Percentiles rank a stretch among this genome's conserved stretches.
Conservation (phyloP, 2,797 vertebrate genomes). For the Acanthurus leucopareius region DNA sequence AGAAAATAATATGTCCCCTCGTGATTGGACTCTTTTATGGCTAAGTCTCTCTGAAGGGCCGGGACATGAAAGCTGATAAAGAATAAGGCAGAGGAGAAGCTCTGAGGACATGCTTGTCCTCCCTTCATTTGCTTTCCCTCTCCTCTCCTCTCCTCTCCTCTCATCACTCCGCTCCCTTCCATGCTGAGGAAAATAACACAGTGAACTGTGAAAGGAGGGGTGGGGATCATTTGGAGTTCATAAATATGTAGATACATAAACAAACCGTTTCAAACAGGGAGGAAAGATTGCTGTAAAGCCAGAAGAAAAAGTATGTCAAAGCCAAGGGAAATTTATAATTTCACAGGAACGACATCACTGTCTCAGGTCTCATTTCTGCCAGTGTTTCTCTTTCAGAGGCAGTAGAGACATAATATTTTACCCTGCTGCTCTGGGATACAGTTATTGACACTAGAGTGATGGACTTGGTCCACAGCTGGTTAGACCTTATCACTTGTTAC, state of each 20-base stretch:
- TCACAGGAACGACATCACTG: slow-evolving; percentile 38
- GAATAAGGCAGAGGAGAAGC: slow-evolving; percentile 59
- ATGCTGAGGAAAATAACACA: slow-evolving; percentile 58
- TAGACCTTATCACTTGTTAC: slow-evolving; percentile 32
- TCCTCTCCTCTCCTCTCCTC: slow-evolving; percentile 41
- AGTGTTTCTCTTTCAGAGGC: slow-evolving; percentile 53
- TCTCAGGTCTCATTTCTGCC: slow-evolving; percentile 52
- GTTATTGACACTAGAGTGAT: slow-evolving; percentile 64
- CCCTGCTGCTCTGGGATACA: slow-evolving; percentile 50
- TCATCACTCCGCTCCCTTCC: slow-evolving; percentile 56
- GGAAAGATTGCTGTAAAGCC: slow-evolving; percentile 19
- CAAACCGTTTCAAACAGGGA: slow-evolving; percentile 32
- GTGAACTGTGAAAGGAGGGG: slow-evolving; percentile 53
- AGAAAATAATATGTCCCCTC: slow-evolving; percentile 73
- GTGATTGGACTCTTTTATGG: slow-evolving; percentile 75
- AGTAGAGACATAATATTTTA: slow-evolving; percentile 58
- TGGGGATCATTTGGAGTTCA: slow-evolving; percentile 64
- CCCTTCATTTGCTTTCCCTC: slow-evolving; percentile 44
- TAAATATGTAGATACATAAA: slow-evolving; percentile 57
- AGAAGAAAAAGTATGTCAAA: slow-evolving; percentile 24
- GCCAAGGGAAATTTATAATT: slow-evolving; percentile 46
- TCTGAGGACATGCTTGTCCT: slow-evolving; percentile 59
- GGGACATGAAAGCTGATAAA: slow-evolving; percentile 78
- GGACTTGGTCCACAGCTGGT: slow-evolving; percentile 34
- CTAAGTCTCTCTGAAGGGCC: slow-evolving; percentile 68